phyloP scores from a whole-genome alignment of 35 echinoderm and acorn worm species.

The Hemicentrotus pulcherrimus region DNA sequence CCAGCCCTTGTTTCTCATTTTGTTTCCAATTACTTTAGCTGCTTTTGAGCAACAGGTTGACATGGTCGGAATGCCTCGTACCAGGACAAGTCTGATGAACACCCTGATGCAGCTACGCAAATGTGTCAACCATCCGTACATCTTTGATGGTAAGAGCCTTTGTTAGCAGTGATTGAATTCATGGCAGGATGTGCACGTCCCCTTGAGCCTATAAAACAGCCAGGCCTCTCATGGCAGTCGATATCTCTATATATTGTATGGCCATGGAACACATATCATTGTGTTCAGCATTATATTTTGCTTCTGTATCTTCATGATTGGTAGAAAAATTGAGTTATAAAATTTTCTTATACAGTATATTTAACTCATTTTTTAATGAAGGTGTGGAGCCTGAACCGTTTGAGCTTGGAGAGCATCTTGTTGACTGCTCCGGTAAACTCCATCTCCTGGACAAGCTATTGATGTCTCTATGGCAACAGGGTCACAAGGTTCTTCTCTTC shows the following conservation, averaged over 20 bases:
- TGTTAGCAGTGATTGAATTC: neutral
- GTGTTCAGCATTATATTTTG: too few species aligned
- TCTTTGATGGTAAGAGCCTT: slow-evolving; percentile 83
- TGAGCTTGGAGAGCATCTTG: slow-evolving; percentile 90
- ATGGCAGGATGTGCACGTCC: too few species aligned
- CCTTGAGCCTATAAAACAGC: too few species aligned
- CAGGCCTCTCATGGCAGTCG: too few species aligned
- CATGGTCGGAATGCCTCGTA: slow-evolving; percentile 41
- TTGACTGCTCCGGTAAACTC: slow-evolving; percentile 88
- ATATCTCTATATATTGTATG: too few species aligned
- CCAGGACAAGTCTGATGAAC: slow-evolving; percentile 90
- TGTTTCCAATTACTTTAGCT: slow-evolving; percentile 46
- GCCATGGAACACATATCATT: too few species aligned
- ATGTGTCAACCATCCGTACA: slow-evolving; percentile 95
- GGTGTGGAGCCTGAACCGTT: slow-evolving; percentile 98
- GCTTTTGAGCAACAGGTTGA: slow-evolving; percentile 61
- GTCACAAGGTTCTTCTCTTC: slow-evolving; percentile 95
- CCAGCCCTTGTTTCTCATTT: neutral
- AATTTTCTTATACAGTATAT: too few species aligned
- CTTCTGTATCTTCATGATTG: too few species aligned
- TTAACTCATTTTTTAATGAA: too few species aligned
- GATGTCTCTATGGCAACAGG: slow-evolving; percentile 75
- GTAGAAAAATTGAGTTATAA: too few species aligned
- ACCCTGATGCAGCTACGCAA: slow-evolving; percentile 90
- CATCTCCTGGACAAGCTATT: slow-evolving; percentile 90